phyloP scores from a whole-genome alignment of 2,888 invertebrate species.

The Timema cristinae region DNA sequence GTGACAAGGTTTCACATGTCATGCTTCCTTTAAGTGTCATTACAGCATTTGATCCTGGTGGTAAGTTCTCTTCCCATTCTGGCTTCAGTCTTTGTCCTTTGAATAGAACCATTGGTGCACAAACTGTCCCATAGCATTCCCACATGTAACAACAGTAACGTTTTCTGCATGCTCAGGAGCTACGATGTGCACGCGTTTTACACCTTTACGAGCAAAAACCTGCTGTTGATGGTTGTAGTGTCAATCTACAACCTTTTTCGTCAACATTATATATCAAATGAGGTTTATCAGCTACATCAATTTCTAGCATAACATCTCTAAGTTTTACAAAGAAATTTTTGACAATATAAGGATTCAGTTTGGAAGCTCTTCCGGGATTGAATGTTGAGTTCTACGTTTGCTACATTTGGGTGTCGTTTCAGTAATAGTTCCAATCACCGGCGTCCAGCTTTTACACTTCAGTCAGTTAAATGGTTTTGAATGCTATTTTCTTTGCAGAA shows the following conservation, averaged over 20 bases:
- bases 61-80: conserved; percentile 12
- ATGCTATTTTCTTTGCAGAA: conserved; percentile 7
- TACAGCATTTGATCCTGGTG: conserved; percentile 13
- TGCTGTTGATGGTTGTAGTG: too few relatives aligned
- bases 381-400: conserved; percentile 7
- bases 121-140: too few relatives aligned
- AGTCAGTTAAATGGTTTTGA: background rate
- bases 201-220: conserved; percentile 13
- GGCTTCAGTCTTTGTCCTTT: too few relatives aligned
- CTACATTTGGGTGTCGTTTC: conserved; percentile 11
- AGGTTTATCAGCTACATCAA: conserved; percentile 15
- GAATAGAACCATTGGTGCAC: too few relatives aligned
- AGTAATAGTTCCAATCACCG: conserved; percentile 4
- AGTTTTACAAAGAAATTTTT: conserved; percentile 10
- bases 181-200: background rate
- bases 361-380: conserved; percentile 13
- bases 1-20: conserved; percentile 11
- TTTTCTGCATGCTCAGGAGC: conserved; percentile 9
- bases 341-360: conserved; percentile 13
- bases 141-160: too few relatives aligned
- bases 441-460: conserved; percentile 13
- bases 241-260: too few relatives aligned
- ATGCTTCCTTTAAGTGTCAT: conserved; percentile 12
- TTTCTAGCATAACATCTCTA: conserved; percentile 9
- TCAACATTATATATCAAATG: conserved; percentile 15